Conservation (phyloP, 2,888 invertebrate genomes). For the Hyalella azteca region DNA sequence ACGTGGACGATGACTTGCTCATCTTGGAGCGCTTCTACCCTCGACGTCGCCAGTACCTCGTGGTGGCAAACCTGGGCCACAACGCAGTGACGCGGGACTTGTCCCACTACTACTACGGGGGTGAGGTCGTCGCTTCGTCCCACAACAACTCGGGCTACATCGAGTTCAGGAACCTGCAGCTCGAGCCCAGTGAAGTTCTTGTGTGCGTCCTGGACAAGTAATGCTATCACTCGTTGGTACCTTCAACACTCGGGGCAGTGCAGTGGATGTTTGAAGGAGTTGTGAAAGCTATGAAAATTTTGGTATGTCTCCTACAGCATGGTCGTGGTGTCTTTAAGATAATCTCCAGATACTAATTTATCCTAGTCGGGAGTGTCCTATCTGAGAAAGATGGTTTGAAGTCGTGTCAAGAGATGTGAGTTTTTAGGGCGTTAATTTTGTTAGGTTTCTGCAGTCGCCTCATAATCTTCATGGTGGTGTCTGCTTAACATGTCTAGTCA, state of each 20-base stretch:
- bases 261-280: not conserved
- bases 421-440: too few relatives aligned
- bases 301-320: too few relatives aligned
- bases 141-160: conserved; percentile 64
- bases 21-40: conserved; percentile 80
- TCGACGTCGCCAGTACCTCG: conserved; percentile 76
- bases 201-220: conserved; percentile 71
- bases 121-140: conserved; percentile 69
- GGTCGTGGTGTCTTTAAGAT: too few relatives aligned
- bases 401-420: too few relatives aligned
- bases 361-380: too few relatives aligned
- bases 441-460: too few relatives aligned
- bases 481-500: too few relatives aligned
- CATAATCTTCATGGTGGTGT: too few relatives aligned
- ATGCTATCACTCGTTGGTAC: conserved; percentile 45
- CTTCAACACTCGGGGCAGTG: not conserved
- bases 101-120: conserved; percentile 78
- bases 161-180: conserved; percentile 68
- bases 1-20: conserved; percentile 66
- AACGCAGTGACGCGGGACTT: conserved; percentile 72
- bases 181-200: conserved; percentile 71
- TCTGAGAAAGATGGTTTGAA: too few relatives aligned
- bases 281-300: not conserved
- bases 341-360: too few relatives aligned
- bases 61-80: conserved; percentile 75